Conservation (phyloP, 1,140 invertebrate genomes). For the Apis mellifera region Amel_HAv3.1 CM009932.2:10870001-10870500, state of each 20-base stretch:
- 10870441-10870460: conserved; percentile 46
- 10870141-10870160: neutral
- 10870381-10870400: conserved; percentile 45
- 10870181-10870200: neutral
- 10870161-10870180: neutral
- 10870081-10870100: neutral
- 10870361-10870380: conserved; percentile 12
- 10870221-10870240: neutral
- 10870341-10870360: conserved; percentile 48
- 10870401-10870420: neutral
- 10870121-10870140: conserved; percentile 2
- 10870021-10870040: neutral
- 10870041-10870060: neutral
- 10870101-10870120: conserved; percentile 28
- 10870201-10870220: neutral
- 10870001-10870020: too few species aligned
- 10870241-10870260: neutral
- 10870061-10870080: neutral
- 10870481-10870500: conserved; percentile 44
- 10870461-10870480: conserved; percentile 26
- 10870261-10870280: neutral
- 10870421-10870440: conserved; percentile 56
- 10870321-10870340: conserved; percentile 9
- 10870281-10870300: conserved; percentile 5
- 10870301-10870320: conserved; percentile 27